phyloP scores from a whole-genome alignment of 2,113 vertebrate genomes.

The Lepus timidus region DNA sequence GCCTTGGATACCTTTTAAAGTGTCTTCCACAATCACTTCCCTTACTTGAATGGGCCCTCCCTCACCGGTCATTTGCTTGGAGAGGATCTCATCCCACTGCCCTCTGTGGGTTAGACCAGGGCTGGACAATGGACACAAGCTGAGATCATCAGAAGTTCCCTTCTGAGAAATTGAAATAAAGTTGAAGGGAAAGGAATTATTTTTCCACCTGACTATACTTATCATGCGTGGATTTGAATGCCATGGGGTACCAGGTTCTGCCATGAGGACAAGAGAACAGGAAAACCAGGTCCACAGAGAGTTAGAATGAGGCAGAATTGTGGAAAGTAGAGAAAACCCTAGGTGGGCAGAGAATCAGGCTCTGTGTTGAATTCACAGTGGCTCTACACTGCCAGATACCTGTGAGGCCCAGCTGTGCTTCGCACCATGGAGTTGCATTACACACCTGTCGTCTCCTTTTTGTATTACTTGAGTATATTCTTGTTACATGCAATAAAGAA shows the following conservation, averaged over 20 bases:
- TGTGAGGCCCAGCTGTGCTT: not conserved
- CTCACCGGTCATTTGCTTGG: not conserved
- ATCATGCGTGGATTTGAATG: slow-evolving; percentile 3
- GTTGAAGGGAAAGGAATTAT: not conserved
- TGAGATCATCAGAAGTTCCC: slow-evolving; percentile 16
- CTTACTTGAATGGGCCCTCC: not conserved
- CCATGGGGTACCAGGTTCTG: not conserved
- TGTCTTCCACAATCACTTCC: not conserved
- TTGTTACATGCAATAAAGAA: not conserved
- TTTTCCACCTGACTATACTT: not conserved
- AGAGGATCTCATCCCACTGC: not conserved
- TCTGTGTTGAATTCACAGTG: not conserved
- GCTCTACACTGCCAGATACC: not conserved
- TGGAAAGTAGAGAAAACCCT: not conserved
- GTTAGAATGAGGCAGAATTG: not conserved
- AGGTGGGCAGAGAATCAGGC: too few species aligned
- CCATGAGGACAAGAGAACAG: not conserved
- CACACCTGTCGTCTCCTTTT: not conserved
- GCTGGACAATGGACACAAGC: not conserved
- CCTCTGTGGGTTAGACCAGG: not conserved
- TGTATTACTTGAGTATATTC: not conserved
- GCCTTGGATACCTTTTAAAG: not conserved
- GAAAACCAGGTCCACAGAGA: not conserved
- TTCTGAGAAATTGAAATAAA: not conserved
- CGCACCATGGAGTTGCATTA: not conserved